Percentiles rank a stretch among this genome's conserved stretches.
Evolutionary conservation across 2,888 invertebrate genomes (phyloP).

Genomic region (Nemurella pictetii): DNA sequence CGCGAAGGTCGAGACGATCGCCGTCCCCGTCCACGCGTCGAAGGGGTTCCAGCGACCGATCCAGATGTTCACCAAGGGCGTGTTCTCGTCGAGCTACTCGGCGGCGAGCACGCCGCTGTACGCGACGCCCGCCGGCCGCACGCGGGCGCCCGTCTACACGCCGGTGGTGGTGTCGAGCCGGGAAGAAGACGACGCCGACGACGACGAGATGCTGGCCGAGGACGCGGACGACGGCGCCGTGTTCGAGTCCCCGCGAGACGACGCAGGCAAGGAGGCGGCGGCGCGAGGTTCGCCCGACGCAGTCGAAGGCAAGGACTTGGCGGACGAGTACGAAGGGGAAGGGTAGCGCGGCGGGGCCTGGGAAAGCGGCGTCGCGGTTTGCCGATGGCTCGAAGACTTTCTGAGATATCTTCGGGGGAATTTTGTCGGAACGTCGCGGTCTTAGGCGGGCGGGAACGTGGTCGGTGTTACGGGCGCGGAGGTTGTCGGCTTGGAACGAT

Average conservation of each 20-base stretch:
- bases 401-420: no score
- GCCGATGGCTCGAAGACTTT: no score
- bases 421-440: no score
- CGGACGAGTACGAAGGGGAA: neutral
- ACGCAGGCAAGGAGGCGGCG: no score
- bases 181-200: conserved; percentile 28
- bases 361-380: no score
- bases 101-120: conserved; percentile 31
- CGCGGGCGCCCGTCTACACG: conserved; percentile 28
- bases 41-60: conserved; percentile 89
- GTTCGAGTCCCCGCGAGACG: neutral
- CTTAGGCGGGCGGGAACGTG: no score
- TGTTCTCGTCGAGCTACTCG: conserved; percentile 30
- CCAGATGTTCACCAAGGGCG: conserved; percentile 49
- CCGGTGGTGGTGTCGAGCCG: conserved; percentile 32
- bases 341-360: no score
- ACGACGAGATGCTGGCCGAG: neutral
- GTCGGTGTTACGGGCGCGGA: no score
- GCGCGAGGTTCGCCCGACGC: neutral
- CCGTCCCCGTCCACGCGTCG: conserved; percentile 76
- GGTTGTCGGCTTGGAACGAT: no score
- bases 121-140: neutral
- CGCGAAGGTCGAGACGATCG: conserved; percentile 83
- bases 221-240: neutral
- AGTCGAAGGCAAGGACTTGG: neutral